These are phyloP conservation scores for Melitaea athalia DNA, from an alignment of 2,888 invertebrate species.

Conservation along the genomic window DNA sequence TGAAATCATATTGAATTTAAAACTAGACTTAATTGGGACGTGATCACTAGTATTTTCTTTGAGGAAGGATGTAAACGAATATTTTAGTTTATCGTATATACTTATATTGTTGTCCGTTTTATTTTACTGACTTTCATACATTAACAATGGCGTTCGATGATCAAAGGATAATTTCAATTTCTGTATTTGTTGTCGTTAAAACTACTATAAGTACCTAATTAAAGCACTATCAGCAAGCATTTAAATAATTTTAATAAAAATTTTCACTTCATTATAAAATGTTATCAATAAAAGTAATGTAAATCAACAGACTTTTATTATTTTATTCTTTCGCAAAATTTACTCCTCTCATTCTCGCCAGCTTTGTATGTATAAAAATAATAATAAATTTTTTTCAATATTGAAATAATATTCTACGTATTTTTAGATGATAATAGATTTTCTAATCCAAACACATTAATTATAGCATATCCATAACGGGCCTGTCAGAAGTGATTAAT, in stretches of 20 bases:
- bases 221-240: too few relatives aligned
- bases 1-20: conserved; percentile 1
- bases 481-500: conserved; percentile 80
- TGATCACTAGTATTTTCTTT: neutral
- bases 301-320: neutral
- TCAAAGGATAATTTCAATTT: too few relatives aligned
- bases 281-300: too few relatives aligned
- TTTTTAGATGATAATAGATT: conserved; percentile 3
- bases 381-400: neutral
- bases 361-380: too few relatives aligned
- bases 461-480: conserved; percentile 76
- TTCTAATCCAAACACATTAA: conserved; percentile 49
- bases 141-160: too few relatives aligned
- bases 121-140: neutral
- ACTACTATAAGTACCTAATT: too few relatives aligned
- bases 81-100: neutral
- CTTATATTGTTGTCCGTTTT: too few relatives aligned
- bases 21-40: conserved; percentile 1
- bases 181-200: too few relatives aligned
- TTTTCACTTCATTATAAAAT: too few relatives aligned
- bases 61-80: neutral
- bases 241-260: too few relatives aligned
- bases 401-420: neutral
- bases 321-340: neutral
- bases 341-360: too few relatives aligned